phyloP scores from a whole-genome alignment of 2,113 vertebrate species.

The Thamnaconus septentrionalis region DNA sequence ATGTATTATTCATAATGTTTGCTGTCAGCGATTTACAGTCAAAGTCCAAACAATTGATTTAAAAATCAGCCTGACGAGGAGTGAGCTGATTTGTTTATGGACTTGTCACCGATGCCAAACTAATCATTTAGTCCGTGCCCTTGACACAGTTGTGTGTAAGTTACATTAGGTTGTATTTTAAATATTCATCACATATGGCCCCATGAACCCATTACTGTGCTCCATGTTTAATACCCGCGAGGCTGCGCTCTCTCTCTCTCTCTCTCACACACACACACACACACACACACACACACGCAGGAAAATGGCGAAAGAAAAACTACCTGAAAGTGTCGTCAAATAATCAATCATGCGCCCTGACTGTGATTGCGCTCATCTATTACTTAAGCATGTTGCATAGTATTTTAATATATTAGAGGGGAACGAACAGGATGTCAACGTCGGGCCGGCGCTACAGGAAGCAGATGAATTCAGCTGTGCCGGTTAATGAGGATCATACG shows the following conservation, averaged over 20 bases:
- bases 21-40: neutral
- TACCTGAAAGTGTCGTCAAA: conserved; percentile 55
- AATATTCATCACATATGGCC: conserved; percentile 69
- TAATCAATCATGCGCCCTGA: conserved; percentile 65
- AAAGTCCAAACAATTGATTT: conserved; percentile 13
- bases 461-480: conserved; percentile 37
- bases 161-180: conserved; percentile 59
- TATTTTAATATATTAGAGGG: conserved; percentile 70
- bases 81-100: conserved; percentile 23
- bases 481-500: conserved; percentile 43
- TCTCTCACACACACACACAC: conserved; percentile 19
- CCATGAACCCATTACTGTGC: conserved; percentile 58
- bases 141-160: conserved; percentile 53
- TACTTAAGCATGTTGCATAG: conserved; percentile 62
- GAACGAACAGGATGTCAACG: neutral
- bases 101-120: conserved; percentile 24
- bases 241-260: conserved; percentile 4
- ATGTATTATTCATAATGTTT: conserved; percentile 22
- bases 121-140: conserved; percentile 45
- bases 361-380: conserved; percentile 55
- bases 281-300: conserved; percentile 17
- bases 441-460: conserved; percentile 11
- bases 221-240: conserved; percentile 33
- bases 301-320: conserved; percentile 59
- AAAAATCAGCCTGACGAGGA: neutral